These are phyloP conservation scores for silkworm (Bombyx mori) DNA, from an alignment of 1,140 invertebrate species.

Conservation along the genomic window DNA sequence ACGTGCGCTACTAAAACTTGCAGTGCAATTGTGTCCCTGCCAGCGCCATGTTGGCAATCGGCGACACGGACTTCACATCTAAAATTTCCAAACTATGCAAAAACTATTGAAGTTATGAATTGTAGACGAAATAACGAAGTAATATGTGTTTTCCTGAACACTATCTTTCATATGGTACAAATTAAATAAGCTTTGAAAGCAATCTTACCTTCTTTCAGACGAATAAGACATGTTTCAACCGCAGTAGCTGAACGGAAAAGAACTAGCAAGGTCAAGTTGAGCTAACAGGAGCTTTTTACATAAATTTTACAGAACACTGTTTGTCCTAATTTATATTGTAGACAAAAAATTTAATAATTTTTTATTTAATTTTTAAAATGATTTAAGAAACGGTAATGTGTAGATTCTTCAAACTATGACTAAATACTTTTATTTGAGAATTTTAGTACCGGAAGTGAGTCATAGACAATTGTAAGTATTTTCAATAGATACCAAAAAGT, in stretches of 20 bases:
- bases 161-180: constrained; percentile 23
- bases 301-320: constrained; percentile 16
- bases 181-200: constrained; percentile 41
- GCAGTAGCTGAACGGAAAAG: constrained; percentile 80
- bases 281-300: constrained; percentile 59
- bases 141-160: not conserved
- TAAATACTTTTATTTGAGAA: not conserved
- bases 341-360: constrained; percentile 37
- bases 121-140: too few species aligned
- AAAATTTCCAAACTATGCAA: constrained; percentile 14
- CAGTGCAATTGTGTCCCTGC: constrained; percentile 50
- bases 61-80: constrained; percentile 42
- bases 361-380: constrained; percentile 36
- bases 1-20: constrained; percentile 56
- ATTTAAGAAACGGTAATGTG: constrained; percentile 14
- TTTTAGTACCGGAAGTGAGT: not conserved
- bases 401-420: too few species aligned
- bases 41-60: constrained; percentile 82
- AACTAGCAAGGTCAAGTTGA: constrained; percentile 72
- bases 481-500: too few species aligned
- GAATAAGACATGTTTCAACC: constrained; percentile 84
- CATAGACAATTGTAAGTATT: too few species aligned
- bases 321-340: constrained; percentile 11
- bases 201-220: constrained; percentile 81
- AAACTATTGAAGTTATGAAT: not conserved